phyloP scores from a whole-genome alignment of 2,797 vertebrate genomes.

The Helarctos malayanus region DNA sequence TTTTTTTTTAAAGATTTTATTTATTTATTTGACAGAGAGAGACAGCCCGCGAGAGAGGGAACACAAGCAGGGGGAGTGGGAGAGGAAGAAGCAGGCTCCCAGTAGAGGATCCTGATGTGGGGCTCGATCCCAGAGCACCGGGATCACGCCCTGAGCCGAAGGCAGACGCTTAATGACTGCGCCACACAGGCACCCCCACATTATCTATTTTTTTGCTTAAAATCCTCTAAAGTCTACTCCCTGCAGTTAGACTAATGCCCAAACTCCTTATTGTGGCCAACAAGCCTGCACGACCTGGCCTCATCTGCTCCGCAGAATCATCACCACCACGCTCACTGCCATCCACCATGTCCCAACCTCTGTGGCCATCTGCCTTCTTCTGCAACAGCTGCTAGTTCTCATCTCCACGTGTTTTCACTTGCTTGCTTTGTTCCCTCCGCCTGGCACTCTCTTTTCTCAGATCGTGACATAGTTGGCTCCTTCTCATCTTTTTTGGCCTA shows the following conservation, averaged over 20 bases:
- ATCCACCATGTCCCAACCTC: too few species aligned
- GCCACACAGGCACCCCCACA: too few species aligned
- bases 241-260: background rate
- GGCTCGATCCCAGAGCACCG: too few species aligned
- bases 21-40: too few species aligned
- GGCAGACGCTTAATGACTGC: too few species aligned
- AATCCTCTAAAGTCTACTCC: background rate
- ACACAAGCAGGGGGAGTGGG: too few species aligned
- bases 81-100: too few species aligned
- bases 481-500: background rate
- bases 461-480: background rate
- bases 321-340: fast-evolving
- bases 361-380: background rate
- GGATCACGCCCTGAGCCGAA: too few species aligned
- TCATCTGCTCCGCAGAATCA: background rate
- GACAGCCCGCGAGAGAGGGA: too few species aligned
- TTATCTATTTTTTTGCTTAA: background rate
- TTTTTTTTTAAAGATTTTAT: background rate
- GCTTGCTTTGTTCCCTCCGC: background rate
- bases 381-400: background rate
- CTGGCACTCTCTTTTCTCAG: background rate
- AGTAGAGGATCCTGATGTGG: too few species aligned
- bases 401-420: background rate
- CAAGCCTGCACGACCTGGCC: fast-evolving
- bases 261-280: background rate